Evolutionary conservation across 1,140 invertebrate species (phyloP).

Genomic region (Monomorium pharaonis): DNA sequence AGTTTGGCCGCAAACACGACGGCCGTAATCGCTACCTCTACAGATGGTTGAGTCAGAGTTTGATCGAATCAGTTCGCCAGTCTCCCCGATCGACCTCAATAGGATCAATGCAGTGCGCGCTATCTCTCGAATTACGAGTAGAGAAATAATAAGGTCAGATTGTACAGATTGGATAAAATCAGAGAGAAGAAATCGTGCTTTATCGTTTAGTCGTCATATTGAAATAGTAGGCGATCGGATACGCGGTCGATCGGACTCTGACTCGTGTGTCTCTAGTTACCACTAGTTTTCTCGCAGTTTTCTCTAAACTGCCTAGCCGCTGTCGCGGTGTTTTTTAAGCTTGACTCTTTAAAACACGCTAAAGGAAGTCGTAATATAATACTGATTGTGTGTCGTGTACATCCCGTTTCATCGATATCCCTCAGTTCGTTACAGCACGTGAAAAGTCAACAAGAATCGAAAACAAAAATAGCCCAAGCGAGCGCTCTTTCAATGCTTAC

Average conservation of each 20-base stretch:
- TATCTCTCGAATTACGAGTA: neutral
- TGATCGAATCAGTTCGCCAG: neutral
- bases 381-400: neutral
- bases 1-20: constrained; percentile 37
- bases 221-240: neutral
- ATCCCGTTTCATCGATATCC: constrained; percentile 52
- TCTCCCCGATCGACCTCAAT: neutral
- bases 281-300: constrained; percentile 32
- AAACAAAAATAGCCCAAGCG: constrained; percentile 24
- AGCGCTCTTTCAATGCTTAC: neutral
- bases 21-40: constrained; percentile 38
- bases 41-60: constrained; percentile 34
- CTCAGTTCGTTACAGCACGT: neutral
- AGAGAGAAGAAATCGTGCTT: neutral
- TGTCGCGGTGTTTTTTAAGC: constrained; percentile 47
- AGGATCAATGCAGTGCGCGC: neutral
- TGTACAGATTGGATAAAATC: neutral
- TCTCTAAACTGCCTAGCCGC: constrained; percentile 46
- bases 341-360: constrained; percentile 20
- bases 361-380: constrained; percentile 2
- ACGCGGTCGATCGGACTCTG: constrained; percentile 24
- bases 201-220: neutral
- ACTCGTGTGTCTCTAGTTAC: constrained; percentile 26
- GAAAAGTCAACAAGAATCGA: constrained; percentile 22
- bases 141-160: neutral